Conservation (phyloP, 2,113 vertebrate genomes). For the Tympanuchus pallidicinctus region DNA sequence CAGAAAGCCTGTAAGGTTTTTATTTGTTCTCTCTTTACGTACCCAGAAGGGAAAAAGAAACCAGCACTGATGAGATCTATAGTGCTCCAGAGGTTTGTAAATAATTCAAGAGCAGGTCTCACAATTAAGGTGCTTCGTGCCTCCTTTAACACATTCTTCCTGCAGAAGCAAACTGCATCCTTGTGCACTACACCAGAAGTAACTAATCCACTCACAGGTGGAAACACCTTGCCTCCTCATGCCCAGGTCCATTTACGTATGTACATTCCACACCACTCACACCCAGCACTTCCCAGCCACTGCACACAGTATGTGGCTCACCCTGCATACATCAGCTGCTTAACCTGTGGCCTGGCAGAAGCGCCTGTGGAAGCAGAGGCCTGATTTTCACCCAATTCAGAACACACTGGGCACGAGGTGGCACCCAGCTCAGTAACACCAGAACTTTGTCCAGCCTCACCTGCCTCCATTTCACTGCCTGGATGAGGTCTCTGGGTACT, state of each 20-base stretch:
- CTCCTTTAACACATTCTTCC: background rate
- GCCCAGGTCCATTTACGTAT: constrained; percentile 45
- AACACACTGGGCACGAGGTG: background rate
- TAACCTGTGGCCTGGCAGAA: background rate
- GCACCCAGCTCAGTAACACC: background rate
- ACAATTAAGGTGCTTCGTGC: background rate
- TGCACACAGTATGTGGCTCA: background rate
- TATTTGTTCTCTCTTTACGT: background rate
- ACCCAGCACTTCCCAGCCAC: constrained; percentile 35
- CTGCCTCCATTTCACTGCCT: background rate
- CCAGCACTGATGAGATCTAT: background rate
- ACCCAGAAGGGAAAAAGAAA: constrained; percentile 21
- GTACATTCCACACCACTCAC: constrained; percentile 18
- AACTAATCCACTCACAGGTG: background rate
- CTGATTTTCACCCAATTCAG: background rate
- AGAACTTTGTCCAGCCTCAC: background rate
- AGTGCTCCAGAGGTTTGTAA: background rate
- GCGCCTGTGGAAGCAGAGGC: background rate
- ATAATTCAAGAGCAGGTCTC: background rate
- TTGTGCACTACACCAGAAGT: constrained; percentile 12
- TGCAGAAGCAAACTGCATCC: background rate
- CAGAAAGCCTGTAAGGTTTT: background rate
- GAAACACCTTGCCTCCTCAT: constrained; percentile 49
- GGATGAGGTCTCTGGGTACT: background rate
- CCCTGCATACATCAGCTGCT: fast-evolving